Evolutionary conservation across 1,140 invertebrate genomes (phyloP).

Genomic region (Monomorium pharaonis): DNA sequence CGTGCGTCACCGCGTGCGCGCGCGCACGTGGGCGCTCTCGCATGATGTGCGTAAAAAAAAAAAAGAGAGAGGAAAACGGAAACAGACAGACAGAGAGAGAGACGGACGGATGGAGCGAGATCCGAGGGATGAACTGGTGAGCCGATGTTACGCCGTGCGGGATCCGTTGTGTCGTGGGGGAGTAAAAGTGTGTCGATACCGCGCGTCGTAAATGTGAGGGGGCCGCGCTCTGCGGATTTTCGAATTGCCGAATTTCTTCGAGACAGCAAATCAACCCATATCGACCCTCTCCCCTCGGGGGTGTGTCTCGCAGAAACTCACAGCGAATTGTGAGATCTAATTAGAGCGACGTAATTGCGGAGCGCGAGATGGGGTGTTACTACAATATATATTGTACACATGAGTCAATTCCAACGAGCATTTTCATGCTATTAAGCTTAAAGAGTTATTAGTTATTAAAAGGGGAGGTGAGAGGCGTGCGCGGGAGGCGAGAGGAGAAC

Average conservation of each 20-base stretch:
- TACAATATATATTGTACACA: slow-evolving; percentile 81
- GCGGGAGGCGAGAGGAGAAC: slow-evolving; percentile 37
- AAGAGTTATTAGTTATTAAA: slow-evolving; percentile 81
- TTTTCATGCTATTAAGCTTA: slow-evolving; percentile 85
- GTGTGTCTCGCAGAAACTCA: slow-evolving; percentile 27
- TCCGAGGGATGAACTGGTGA: slow-evolving; percentile 5
- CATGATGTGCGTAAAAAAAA: slow-evolving; percentile 37
- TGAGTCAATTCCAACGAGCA: slow-evolving; percentile 85
- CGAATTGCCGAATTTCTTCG: slow-evolving; percentile 43
- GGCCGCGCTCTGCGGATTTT: slow-evolving; percentile 34
- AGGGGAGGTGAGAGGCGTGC: slow-evolving; percentile 47
- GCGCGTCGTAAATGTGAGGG: slow-evolving; percentile 24
- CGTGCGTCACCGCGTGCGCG: slow-evolving; percentile 59
- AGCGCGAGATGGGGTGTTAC: slow-evolving; percentile 52
- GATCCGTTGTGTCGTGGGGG: not conserved
- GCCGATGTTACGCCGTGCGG: slow-evolving; percentile 22
- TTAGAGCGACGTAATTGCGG: slow-evolving; percentile 51
- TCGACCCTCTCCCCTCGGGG: slow-evolving; percentile 28
- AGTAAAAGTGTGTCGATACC: not conserved
- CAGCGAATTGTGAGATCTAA: slow-evolving; percentile 36
- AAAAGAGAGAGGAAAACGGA: not conserved
- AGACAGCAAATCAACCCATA: slow-evolving; percentile 33
- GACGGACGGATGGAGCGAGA: slow-evolving; percentile 10
- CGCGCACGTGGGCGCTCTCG: slow-evolving; percentile 44
- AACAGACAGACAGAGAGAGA: slow-evolving; percentile 10